Percentiles rank a stretch among this genome's conserved stretches.
phyloP scores from a whole-genome alignment of 2,113 vertebrate genomes.

The Otocyon megalotis region DNA sequence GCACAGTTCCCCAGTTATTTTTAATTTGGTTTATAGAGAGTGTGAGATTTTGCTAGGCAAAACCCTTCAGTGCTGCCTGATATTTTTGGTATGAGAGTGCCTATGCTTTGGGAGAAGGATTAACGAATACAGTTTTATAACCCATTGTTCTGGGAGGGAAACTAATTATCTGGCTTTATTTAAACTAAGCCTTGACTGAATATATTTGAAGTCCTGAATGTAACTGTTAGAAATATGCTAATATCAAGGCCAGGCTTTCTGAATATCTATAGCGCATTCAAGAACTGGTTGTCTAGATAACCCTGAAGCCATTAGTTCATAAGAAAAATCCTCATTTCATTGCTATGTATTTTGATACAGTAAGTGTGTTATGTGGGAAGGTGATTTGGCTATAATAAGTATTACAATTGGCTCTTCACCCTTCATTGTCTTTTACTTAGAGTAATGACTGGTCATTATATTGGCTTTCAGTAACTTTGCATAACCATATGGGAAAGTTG shows the following conservation, averaged over 20 bases:
- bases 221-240: constrained; percentile 5
- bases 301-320: neutral
- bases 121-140: constrained; percentile 22
- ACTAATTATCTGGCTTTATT: constrained; percentile 57
- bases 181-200: constrained; percentile 59
- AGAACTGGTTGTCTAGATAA: constrained; percentile 2
- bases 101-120: constrained; percentile 34
- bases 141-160: constrained; percentile 46
- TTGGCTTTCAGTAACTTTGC: constrained; percentile 36
- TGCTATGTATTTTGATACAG: constrained; percentile 25
- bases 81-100: constrained; percentile 21
- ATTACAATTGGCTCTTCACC: neutral
- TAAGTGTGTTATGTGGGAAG: neutral
- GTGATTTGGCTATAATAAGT: neutral
- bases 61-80: constrained; percentile 56
- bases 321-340: neutral
- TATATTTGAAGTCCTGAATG: constrained; percentile 56
- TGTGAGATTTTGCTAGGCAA: constrained; percentile 72
- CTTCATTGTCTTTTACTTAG: neutral
- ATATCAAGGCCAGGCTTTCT: constrained; percentile 32
- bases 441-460: neutral
- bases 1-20: constrained; percentile 74
- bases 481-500: constrained; percentile 44
- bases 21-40: constrained; percentile 68
- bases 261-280: neutral